A percentile compares a stretch with the other conserved stretches of the same genome.
These are phyloP conservation scores for Venturia canescens DNA, from an alignment of 1,140 invertebrate genomes.

Conservation along the genomic window DNA sequence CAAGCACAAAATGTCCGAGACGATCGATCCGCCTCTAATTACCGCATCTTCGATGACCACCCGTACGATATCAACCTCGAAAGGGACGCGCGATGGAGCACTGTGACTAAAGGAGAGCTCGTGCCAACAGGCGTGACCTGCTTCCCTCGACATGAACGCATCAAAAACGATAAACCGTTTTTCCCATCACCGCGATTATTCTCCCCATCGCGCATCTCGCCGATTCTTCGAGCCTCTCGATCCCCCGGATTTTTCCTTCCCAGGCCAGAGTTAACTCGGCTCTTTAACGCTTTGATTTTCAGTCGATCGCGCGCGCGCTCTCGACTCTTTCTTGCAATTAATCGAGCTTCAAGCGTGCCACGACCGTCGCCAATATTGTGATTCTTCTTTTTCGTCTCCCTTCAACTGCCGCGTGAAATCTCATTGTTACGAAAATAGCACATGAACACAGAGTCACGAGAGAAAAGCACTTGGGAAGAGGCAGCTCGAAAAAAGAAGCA, in stretches of 20 bases:
- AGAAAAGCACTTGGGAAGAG: not conserved
- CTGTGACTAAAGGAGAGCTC: constrained; percentile 68
- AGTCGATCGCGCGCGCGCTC: not conserved
- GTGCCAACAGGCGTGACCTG: constrained; percentile 74
- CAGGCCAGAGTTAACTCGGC: not conserved
- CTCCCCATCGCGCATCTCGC: constrained; percentile 52
- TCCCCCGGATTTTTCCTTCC: not conserved
- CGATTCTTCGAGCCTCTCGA: not conserved
- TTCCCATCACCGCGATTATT: constrained; percentile 43
- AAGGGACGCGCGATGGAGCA: constrained; percentile 60
- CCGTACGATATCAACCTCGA: constrained; percentile 21
- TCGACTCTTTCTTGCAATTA: not conserved
- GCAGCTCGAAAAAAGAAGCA: not conserved
- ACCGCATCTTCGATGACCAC: constrained; percentile 1
- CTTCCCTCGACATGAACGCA: constrained; percentile 37
- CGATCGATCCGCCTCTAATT: constrained; percentile 18
- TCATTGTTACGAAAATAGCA: not conserved
- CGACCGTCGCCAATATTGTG: not conserved
- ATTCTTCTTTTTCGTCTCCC: not conserved
- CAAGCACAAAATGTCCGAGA: not conserved
- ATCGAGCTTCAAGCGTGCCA: not conserved
- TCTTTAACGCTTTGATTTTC: constrained; percentile 5
- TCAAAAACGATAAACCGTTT: constrained; percentile 57
- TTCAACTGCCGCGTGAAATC: not conserved
- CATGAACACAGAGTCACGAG: too few species aligned